Conservation (phyloP, 2,888 invertebrate genomes). For the Plutella xylostella region DNA sequence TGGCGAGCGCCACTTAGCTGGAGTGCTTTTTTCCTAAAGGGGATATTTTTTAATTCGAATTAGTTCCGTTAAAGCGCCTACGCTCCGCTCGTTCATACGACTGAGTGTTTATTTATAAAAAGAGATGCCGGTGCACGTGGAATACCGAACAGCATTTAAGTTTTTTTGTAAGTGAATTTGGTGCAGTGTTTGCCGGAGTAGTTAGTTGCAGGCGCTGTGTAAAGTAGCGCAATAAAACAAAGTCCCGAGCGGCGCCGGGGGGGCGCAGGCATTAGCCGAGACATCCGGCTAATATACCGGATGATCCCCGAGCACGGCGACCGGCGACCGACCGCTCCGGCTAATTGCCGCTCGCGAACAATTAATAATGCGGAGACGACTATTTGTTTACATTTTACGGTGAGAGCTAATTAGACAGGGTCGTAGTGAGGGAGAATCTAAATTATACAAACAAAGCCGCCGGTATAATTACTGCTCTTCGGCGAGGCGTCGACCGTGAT, state of each 20-base stretch:
- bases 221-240: slow-evolving; percentile 16
- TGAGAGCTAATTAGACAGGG: slow-evolving; percentile 12
- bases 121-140: too few relatives aligned
- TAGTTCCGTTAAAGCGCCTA: slow-evolving; percentile 20
- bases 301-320: slow-evolving; percentile 5
- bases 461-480: slow-evolving; percentile 18
- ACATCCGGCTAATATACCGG: slow-evolving; percentile 11
- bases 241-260: slow-evolving; percentile 5
- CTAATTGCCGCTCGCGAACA: slow-evolving; percentile 13
- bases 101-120: too few relatives aligned
- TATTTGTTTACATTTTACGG: slow-evolving; percentile 16
- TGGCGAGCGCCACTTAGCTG: slow-evolving; percentile 66
- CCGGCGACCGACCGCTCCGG: not conserved
- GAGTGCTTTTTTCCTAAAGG: slow-evolving; percentile 50
- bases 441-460: slow-evolving; percentile 33
- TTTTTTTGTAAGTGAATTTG: not conserved
- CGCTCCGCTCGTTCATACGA: not conserved
- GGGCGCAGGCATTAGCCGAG: slow-evolving; percentile 9
- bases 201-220: slow-evolving; percentile 12
- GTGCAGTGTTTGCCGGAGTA: slow-evolving; percentile 6
- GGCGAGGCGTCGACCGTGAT: slow-evolving; percentile 24
- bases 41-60: slow-evolving; percentile 42
- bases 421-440: slow-evolving; percentile 26
- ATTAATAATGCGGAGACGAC: slow-evolving; percentile 14
- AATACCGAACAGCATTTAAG: not conserved